Base-by-base conservation (phyloP, 2,113 vertebrate species). In the Catharus bicknelli region DNA sequence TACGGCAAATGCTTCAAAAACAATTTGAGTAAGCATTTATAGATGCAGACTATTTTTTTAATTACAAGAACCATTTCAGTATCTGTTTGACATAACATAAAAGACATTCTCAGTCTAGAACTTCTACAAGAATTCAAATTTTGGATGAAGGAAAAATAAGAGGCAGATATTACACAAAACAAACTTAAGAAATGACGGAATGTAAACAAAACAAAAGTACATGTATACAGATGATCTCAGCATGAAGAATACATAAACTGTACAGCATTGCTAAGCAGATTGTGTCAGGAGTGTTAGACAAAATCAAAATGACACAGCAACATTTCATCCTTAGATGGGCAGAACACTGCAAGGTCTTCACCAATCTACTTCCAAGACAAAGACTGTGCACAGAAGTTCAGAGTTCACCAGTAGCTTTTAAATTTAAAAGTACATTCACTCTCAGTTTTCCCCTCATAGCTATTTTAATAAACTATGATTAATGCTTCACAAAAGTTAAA, bases 31-130 rank as follows among this genome's bases (percentile, higher is more conserved):
- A 92, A 97, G 82, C 96, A 97, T 98, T 98, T 98, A 97, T 97
- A 97, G 96, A 84, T 97, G 94, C 96, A 97, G 89, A 97, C 87
- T 95, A 96, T 95, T 97, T 97, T 97, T 97, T 97, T 94, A 92
- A 97, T 98, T 97, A 96, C 93, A 93, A 96, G 88, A 96, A 97
- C 94, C 96, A 97, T 98, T 98, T 98, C 96, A 97, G 95, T 96
- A 88, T 66, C 95, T 90, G 63, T 73, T 96, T 94, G 88, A 97
- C 58, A 75, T 83, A 95, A 85, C 61, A 86, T 83, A 88, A 90
- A 96, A 93, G n/a, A 95, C 70, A 93, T 57, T 72, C 43, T 95
- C 70, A 85, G 70, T 86, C 78, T 93, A 94, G 62, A 91, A 88
- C 84, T 93, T 63, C 26, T 77, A 62, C 48, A 90, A 82, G 54